These are phyloP conservation scores for Drosophila nannoptera DNA, from an alignment of 1,140 invertebrate genomes.

Conservation along the genomic window DNA sequence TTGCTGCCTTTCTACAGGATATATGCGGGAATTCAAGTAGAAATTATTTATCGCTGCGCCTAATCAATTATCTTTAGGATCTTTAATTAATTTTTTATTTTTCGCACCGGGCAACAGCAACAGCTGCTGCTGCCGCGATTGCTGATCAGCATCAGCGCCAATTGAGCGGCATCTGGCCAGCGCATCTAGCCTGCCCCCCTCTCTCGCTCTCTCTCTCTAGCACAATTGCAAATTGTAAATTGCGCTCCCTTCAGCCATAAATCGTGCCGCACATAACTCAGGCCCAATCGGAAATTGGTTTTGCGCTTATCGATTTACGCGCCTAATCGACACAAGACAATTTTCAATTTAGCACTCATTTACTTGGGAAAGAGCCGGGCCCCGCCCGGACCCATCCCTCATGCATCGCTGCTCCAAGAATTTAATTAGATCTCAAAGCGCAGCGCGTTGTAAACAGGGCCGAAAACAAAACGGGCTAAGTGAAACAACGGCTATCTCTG, in stretches of 20 bases:
- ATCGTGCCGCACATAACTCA: conserved; percentile 70
- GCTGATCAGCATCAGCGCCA: conserved; percentile 47
- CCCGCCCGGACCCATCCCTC: not conserved
- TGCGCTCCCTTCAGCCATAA: conserved; percentile 56
- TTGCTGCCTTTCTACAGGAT: conserved; percentile 14
- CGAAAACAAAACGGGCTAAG: conserved; percentile 26
- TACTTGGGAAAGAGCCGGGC: conserved; percentile 21
- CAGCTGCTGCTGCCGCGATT: conserved; percentile 30
- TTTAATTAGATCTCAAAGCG: conserved; percentile 31
- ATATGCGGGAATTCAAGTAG: conserved; percentile 38
- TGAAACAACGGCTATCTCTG: conserved; percentile 42
- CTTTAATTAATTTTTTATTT: conserved; percentile 79
- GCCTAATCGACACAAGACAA: conserved; percentile 67
- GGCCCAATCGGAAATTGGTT: conserved; percentile 72
- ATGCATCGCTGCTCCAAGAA: not conserved
- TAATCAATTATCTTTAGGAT: conserved; percentile 79
- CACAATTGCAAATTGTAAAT: conserved; percentile 61
- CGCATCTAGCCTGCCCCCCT: not conserved
- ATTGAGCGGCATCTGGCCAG: conserved; percentile 10
- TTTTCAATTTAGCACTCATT: conserved; percentile 68
- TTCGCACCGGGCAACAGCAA: conserved; percentile 68
- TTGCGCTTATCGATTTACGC: conserved; percentile 72
- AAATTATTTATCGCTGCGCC: conserved; percentile 73
- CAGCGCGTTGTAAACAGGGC: conserved; percentile 19
- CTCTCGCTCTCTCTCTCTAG: conserved; percentile 6